Evolutionary conservation across 2,113 vertebrate species (phyloP).

Genomic region (Triplophysa siluroides): DNA sequence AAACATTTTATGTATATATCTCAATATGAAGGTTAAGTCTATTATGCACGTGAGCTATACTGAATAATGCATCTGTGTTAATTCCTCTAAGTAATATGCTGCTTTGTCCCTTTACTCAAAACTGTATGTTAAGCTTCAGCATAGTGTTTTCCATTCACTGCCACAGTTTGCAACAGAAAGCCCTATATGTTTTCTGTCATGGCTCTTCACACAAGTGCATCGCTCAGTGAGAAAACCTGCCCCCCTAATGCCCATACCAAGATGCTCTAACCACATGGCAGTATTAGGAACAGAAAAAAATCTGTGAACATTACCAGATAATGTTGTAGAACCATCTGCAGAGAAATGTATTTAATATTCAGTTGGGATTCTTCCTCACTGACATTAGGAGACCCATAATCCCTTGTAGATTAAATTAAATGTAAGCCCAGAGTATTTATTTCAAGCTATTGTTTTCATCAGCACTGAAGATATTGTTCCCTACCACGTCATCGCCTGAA

Average conservation of each 20-base stretch:
- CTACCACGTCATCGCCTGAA: conserved; percentile 42
- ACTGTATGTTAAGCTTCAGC: not conserved
- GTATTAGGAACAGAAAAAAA: conserved; percentile 68
- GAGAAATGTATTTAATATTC: conserved; percentile 75
- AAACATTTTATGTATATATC: too few species aligned
- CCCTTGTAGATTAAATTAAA: conserved; percentile 76
- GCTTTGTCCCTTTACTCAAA: conserved; percentile 8
- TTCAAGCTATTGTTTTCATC: conserved; percentile 75
- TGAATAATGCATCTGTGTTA: not conserved
- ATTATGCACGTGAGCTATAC: not conserved
- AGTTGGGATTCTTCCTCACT: conserved; percentile 58
- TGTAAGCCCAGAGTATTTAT: conserved; percentile 72
- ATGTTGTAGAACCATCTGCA: conserved; percentile 68
- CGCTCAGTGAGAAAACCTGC: conserved; percentile 61
- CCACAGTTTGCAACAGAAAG: conserved; percentile 35
- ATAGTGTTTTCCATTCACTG: conserved; percentile 7
- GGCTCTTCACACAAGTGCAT: conserved; percentile 56
- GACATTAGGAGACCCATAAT: conserved; percentile 74
- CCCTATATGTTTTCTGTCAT: conserved; percentile 54
- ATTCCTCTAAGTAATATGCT: conserved; percentile 10
- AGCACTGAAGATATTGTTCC: conserved; percentile 68
- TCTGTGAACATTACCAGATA: conserved; percentile 70
- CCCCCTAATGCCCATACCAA: conserved; percentile 42
- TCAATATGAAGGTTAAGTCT: not conserved
- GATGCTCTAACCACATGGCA: conserved; percentile 66